phyloP scores from a whole-genome alignment of 2,797 vertebrate genomes.

The Mus minutoides region DNA sequence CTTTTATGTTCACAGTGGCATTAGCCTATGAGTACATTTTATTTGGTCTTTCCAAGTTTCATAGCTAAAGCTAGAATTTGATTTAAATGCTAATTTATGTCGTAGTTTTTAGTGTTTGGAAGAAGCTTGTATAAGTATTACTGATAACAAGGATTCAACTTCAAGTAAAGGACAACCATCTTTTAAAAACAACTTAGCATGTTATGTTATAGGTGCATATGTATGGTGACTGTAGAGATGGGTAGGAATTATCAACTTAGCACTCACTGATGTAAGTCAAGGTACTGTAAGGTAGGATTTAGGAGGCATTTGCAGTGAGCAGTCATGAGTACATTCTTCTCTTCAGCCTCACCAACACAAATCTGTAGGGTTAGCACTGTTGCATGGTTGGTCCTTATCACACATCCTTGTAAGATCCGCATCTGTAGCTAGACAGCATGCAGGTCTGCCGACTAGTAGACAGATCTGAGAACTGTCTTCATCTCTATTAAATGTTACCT shows the following conservation, averaged over 20 bases:
- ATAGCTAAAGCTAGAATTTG: conserved; percentile 47
- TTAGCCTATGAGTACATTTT: conserved; percentile 68
- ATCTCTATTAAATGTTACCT: conserved; percentile 12
- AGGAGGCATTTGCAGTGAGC: conserved; percentile 29
- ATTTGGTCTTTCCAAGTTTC: conserved; percentile 38
- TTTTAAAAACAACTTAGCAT: conserved; percentile 42
- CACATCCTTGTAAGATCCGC: neutral
- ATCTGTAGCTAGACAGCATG: neutral
- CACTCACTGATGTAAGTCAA: neutral
- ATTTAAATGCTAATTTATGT: conserved; percentile 46
- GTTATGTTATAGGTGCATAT: conserved; percentile 18
- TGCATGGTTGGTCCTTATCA: neutral
- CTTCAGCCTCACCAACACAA: conserved; percentile 36
- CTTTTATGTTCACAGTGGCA: conserved; percentile 44
- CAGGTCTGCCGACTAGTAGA: neutral
- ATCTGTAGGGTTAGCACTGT: neutral
- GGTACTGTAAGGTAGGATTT: conserved; percentile 4
- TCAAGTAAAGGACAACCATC: conserved; percentile 36
- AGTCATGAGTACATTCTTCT: neutral
- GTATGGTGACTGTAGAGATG: neutral
- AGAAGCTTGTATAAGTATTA: conserved; percentile 53
- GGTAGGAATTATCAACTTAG: neutral
- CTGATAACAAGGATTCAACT: conserved; percentile 11
- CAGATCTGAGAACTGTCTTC: conserved; percentile 31
- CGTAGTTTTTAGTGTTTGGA: conserved; percentile 59